Evolutionary conservation across 2,888 invertebrate genomes (phyloP), one percentile per base, ranked within the genome.

Genomic region (Drosophila niveifrons): DNA sequence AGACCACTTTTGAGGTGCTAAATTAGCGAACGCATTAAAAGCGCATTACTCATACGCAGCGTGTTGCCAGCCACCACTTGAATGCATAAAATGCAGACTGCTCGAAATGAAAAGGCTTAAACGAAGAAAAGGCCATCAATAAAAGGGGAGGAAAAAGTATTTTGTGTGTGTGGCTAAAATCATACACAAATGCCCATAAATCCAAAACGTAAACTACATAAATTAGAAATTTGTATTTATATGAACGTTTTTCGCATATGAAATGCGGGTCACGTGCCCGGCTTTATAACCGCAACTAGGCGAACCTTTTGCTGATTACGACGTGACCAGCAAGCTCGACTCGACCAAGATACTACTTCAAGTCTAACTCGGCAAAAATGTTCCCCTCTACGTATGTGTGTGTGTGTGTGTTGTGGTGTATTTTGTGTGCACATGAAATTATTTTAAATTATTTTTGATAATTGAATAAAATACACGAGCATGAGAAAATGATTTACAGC

Each of bases 371-470:
- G 57, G 44, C 31, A 58, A 17, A 11, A 9, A n/a, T n/a, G n/a
- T 31, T 10, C 3, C 9, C 17, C 47, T 13, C n/a, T 46, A 4
- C 6, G 6, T 23, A 11, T 56, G 23, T 56, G 41, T 56, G 36
- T 50, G 41, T 66, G 34, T 52, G 18, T 41, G 47, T 43, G 28
- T 53, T 10, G 39, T 29, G 29, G 8, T 65, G 59, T 56, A 11
- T 56, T 51, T 8, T 48, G 62, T 51, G 10, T 48, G 62, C 56
- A 58, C 70, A 78, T 70, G 41, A 82, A 82, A 83, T 88, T 85
- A 88, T 83, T 88, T 83, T 80, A 88, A 85, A 88, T 76, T 76
- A 83, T 88, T 82, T 88, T 82, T 80, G 73, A 82, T 88, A 83
- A 83, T 83, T 83, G 88, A 83, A 88, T 83, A 75, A 68, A 80